Evolutionary conservation across 2,888 invertebrate species (phyloP).

Genomic region (Archips xylosteana): DNA sequence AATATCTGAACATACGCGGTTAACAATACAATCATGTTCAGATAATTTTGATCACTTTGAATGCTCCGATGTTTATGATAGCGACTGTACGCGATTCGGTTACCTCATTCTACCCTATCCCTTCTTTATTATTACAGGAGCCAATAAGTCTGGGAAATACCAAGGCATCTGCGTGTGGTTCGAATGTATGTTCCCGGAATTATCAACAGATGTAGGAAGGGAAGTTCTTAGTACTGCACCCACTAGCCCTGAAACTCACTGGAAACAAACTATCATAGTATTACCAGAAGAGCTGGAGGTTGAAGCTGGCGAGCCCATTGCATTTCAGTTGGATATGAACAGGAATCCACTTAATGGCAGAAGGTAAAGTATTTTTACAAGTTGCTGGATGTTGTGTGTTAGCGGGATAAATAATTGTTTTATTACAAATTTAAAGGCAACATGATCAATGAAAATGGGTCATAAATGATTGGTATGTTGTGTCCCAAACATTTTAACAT

Average conservation of each 20-base stretch:
- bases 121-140: conserved; percentile 61
- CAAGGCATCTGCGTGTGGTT: conserved; percentile 94
- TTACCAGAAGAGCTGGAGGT: conserved; percentile 88
- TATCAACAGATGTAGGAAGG: conserved; percentile 69
- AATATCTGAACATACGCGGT: no score
- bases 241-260: conserved; percentile 90
- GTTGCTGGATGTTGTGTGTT: no score
- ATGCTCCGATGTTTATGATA: no score
- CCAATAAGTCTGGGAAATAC: conserved; percentile 86
- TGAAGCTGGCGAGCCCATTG: conserved; percentile 87
- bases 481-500: no score
- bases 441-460: no score
- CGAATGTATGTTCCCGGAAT: conserved; percentile 89
- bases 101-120: no score
- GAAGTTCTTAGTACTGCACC: conserved; percentile 92
- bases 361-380: conserved; percentile 60
- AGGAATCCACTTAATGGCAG: conserved; percentile 79
- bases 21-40: no score
- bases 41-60: no score
- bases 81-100: no score
- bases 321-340: conserved; percentile 88
- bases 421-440: no score
- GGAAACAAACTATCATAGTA: conserved; percentile 96
- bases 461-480: no score
- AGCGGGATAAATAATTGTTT: no score